Base-by-base conservation (phyloP, 2,113 vertebrate species). In the Uria lomvia region DNA sequence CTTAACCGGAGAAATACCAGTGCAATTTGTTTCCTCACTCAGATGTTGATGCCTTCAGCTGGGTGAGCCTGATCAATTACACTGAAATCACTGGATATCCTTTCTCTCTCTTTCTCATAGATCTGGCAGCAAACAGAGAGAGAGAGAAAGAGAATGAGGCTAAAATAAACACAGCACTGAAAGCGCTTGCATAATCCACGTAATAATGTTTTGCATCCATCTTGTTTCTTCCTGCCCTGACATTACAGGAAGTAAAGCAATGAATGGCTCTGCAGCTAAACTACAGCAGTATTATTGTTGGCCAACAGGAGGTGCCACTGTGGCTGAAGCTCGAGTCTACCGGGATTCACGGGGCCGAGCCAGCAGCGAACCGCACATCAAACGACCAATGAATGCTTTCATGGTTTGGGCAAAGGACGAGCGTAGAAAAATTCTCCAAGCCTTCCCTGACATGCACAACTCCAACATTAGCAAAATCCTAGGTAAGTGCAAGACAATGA, bases 361-460 rank as follows among this genome's bases (percentile, higher is more conserved):
- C 98, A 99, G 97, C 98, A 99, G 98, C 20, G 99, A 99, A 97
- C 99, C 99, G 26, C 99, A 99, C 98, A 99, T 99, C 98, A 99
- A 99, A 96, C 98, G 99, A 97, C 99, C 99, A 96, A 99, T 99
- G 99, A 99, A 99, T 71, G 99, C 99, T 47, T 99, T 99, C 98
- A 99, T 99, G 99, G 99, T 99, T 97, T 99, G 99, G 99, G 99
- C 99, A 62, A 99, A 99, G 96, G 99, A 99, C 17, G 99, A 99
- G 97, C 98, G 99, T 47, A 98, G 99, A 95, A 99, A 99, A 98
- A 99, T 99, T 97, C 99, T 99, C 82, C 99, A 99, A 97, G 99
- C 99, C 87, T 99, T 99, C 95, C 99, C 99, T 3, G 99, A 99
- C 98, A 99, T 99, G 99, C 99, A 99, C 98, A 99, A 99, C 98